A percentile compares a stretch with the other conserved stretches of the same genome.
These are phyloP conservation scores for Hylaeus volcanicus DNA, from an alignment of 1,140 invertebrate genomes.

Conservation along the genomic window DNA sequence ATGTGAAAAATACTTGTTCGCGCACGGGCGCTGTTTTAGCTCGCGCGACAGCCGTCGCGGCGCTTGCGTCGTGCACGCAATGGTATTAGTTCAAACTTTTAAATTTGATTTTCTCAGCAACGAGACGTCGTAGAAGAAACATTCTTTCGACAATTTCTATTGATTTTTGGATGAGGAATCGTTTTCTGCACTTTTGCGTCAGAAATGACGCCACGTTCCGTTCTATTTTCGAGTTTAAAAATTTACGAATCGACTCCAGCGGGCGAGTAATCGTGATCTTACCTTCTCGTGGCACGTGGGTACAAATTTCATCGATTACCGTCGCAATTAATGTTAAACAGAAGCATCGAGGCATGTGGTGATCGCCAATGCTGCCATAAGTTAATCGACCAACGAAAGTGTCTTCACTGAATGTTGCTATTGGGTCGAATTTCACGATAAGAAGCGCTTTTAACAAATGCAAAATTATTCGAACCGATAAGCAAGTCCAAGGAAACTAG, in stretches of 20 bases:
- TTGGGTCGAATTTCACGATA: neutral
- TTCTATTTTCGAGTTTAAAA: neutral
- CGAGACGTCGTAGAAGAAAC: neutral
- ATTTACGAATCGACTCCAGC: too few species aligned
- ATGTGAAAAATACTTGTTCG: neutral
- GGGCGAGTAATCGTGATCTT: neutral
- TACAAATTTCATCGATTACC: constrained; percentile 28
- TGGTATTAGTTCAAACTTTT: neutral
- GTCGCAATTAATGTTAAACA: constrained; percentile 2
- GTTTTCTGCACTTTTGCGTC: neutral
- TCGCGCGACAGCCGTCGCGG: neutral
- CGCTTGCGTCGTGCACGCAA: neutral
- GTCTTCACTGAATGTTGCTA: neutral
- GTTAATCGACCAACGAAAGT: neutral
- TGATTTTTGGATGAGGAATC: neutral
- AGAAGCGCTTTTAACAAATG: too few species aligned
- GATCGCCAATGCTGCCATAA: neutral
- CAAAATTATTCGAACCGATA: too few species aligned
- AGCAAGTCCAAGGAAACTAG: too few species aligned
- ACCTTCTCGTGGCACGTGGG: neutral
- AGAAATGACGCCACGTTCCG: neutral
- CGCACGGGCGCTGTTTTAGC: neutral
- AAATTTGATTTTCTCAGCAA: too few species aligned
- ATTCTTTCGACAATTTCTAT: neutral
- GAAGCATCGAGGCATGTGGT: neutral